phyloP scores from a whole-genome alignment of 2,113 vertebrate genomes.

The Sminthopsis crassicaudata region DNA sequence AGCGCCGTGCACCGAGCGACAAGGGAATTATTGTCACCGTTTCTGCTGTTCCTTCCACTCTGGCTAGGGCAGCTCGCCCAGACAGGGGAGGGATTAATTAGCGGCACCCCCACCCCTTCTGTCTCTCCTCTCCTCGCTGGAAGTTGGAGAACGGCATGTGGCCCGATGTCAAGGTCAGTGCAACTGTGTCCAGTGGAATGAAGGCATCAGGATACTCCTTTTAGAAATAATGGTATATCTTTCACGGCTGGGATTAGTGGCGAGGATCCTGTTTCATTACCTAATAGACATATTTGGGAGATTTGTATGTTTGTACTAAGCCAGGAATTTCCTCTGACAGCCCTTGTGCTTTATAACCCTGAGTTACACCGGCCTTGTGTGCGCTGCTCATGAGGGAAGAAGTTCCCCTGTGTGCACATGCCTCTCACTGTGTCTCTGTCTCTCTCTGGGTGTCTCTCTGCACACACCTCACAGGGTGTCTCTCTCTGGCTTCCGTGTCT shows the following conservation, averaged over 20 bases:
- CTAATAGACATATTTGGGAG: neutral
- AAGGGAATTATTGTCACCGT: neutral
- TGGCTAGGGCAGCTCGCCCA: neutral
- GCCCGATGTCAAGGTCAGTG: neutral
- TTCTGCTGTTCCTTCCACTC: neutral
- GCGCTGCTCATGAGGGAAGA: neutral
- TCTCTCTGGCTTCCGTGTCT: neutral
- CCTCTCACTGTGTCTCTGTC: neutral
- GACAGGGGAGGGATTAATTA: neutral
- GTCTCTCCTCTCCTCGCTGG: neutral
- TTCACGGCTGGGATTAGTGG: neutral
- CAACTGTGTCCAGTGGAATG: neutral
- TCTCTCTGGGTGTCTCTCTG: neutral
- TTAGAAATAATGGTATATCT: neutral
- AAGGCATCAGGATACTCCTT: neutral
- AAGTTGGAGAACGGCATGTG: neutral
- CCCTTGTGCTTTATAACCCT: neutral
- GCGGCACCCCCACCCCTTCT: neutral
- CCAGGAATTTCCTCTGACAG: neutral
- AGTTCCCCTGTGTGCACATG: neutral
- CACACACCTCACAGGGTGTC: too few relatives aligned
- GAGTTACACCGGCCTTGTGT: neutral
- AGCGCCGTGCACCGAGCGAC: too few relatives aligned
- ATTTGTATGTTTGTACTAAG: neutral
- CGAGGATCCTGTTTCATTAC: neutral